Evolutionary conservation across 2,888 invertebrate species (phyloP).

Genomic region (Erannis defoliaria): DNA sequence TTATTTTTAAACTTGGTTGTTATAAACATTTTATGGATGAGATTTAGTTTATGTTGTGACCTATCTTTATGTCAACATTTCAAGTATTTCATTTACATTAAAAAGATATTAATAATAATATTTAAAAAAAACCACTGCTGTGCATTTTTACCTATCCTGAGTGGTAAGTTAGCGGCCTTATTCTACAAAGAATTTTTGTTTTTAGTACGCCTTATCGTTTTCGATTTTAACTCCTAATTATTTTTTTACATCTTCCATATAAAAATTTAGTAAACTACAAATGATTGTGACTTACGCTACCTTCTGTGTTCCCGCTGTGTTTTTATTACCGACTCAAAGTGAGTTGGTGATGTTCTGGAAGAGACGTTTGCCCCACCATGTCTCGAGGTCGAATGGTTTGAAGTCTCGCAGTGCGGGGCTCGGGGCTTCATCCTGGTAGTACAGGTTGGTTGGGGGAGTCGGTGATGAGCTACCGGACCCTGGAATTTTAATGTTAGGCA

Average conservation of each 20-base stretch:
- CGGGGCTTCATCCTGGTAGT: constrained; percentile 91
- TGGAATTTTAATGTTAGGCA: constrained; percentile 52
- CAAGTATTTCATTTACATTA: no score
- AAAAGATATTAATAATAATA: no score
- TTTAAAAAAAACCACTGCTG: no score
- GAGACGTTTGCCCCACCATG: constrained; percentile 95
- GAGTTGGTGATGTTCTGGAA: constrained; percentile 95
- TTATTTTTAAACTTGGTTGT: no score
- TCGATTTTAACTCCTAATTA: neutral
- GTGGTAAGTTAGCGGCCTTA: neutral
- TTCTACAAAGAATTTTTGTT: neutral
- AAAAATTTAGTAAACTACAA: constrained; percentile 82
- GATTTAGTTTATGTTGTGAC: no score
- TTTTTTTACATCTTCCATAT: constrained; percentile 18
- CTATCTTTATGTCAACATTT: no score
- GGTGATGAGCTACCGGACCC: constrained; percentile 78
- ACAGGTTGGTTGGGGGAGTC: constrained; percentile 83
- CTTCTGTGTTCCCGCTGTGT: constrained; percentile 57
- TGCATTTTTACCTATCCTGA: neutral
- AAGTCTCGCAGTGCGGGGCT: constrained; percentile 91
- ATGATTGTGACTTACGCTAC: constrained; percentile 83
- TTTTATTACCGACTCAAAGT: constrained; percentile 72
- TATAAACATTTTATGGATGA: no score
- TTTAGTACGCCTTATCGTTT: no score
- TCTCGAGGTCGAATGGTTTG: constrained; percentile 95